Evolutionary conservation across 2,113 vertebrate genomes (phyloP), one percentile per base, ranked within the genome.

Genomic region (Ceyx melanurus): DNA sequence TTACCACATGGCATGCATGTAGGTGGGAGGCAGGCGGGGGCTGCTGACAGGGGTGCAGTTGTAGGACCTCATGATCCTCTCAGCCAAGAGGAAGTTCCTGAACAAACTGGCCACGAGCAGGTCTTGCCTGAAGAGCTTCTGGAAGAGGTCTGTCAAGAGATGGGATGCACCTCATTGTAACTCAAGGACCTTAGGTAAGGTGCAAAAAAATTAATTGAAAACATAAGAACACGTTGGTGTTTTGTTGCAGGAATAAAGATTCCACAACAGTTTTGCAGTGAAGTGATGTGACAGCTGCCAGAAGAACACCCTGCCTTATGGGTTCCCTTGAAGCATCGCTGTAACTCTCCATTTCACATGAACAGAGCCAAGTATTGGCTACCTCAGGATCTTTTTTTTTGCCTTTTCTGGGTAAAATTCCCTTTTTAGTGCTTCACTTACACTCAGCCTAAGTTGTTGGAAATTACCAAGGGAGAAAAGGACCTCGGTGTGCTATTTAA

Each of bases 1-100:
- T 99, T 96, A 99, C 99, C 99, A 99, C 99, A 99, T 99, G 21
- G 99, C 99, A 4, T 99, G 99, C 99, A 99, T 99, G 98, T 99
- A 99, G 0, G 99, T 99, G 1, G 99, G 99, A 31, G 99, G 99
- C 35, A 99, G 98, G 1, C 99, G 97, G 5, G 99, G 99, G 95
- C 99, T 99, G 98, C 99, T 99, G 76, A 99, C 99, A 0, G 99
- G 99, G 6, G 99, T 99, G 62, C 99, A 99, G 98, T 99, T 99
- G 96, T 99, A 99, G 0, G 99, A 99, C 85, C 99, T 98, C 99
- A 99, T 99, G 90, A 99, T 99, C 89, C 99, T 97, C 90, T 99
- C 99, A 0, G 99, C 99, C 96, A 99, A 86, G 8, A 99, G 98
- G 58, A 99, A 99, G 81, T 99, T 99, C 1, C 99, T 98, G 86